Conservation (phyloP, 2,113 vertebrate genomes). For the Apus apus region DNA sequence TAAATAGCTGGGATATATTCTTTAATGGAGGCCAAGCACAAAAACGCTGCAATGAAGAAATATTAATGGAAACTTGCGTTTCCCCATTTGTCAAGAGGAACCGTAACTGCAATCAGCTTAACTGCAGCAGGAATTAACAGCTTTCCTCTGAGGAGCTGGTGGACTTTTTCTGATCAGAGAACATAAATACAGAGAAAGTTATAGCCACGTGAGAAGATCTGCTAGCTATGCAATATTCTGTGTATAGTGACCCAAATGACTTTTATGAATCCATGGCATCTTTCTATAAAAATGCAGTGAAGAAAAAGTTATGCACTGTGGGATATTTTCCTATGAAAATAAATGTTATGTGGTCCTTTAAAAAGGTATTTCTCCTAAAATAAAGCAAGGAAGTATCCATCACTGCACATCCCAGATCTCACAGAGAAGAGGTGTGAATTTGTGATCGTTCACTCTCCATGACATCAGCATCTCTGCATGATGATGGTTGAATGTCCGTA, state of each 20-base stretch:
- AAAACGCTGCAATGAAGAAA: not conserved
- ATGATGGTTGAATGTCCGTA: slow-evolving; percentile 95
- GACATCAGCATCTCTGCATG: slow-evolving; percentile 95
- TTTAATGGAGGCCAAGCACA: slow-evolving; percentile 37
- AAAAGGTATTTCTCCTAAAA: not conserved
- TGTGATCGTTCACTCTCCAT: slow-evolving; percentile 93
- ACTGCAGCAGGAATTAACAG: slow-evolving; percentile 5
- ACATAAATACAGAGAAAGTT: slow-evolving; percentile 17
- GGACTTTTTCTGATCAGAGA: slow-evolving; percentile 25
- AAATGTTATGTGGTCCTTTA: slow-evolving; percentile 16
- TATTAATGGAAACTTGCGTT: not conserved
- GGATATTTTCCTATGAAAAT: not conserved
- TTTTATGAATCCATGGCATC: not conserved
- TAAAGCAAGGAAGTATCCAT: not conserved
- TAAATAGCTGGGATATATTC: not conserved
- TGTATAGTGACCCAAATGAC: slow-evolving; percentile 24
- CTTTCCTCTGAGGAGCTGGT: not conserved
- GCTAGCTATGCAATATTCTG: slow-evolving; percentile 14
- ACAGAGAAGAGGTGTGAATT: slow-evolving; percentile 96
- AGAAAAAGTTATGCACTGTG: slow-evolving; percentile 1
- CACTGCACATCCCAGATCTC: slow-evolving; percentile 99
- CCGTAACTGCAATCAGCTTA: not conserved
- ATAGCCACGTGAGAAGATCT: not conserved
- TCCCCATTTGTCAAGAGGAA: not conserved
- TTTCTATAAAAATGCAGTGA: slow-evolving; percentile 55